Percentiles rank a stretch among this genome's conserved stretches.
phyloP scores from a whole-genome alignment of 1,140 invertebrate genomes.

The Pygmarrhopalites habei region DNA sequence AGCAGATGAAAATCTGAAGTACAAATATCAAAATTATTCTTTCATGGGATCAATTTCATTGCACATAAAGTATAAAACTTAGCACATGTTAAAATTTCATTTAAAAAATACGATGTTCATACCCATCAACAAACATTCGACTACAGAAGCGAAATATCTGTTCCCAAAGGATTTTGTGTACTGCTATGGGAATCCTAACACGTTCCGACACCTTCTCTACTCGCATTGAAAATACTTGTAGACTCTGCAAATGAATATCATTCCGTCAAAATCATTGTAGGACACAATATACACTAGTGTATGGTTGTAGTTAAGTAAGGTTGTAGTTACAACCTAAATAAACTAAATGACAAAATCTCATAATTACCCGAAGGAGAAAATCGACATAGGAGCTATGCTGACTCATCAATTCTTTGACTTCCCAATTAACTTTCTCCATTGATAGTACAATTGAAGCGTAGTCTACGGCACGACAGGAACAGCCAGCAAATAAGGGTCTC shows the following conservation, averaged over 20 bases:
- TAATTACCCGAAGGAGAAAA: slow-evolving; percentile 12
- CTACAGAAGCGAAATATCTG: slow-evolving; percentile 74
- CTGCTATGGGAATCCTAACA: slow-evolving; percentile 63
- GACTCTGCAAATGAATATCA: slow-evolving; percentile 51
- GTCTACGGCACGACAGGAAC: slow-evolving; percentile 87
- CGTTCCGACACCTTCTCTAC: slow-evolving; percentile 60
- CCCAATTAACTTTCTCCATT: slow-evolving; percentile 94
- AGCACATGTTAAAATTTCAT: no score
- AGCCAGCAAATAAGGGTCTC: slow-evolving; percentile 53
- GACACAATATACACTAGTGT: no score
- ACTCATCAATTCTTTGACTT: slow-evolving; percentile 88
- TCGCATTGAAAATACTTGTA: slow-evolving; percentile 68
- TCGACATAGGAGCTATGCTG: slow-evolving; percentile 84
- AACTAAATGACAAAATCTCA: no score
- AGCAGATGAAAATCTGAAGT: slow-evolving; percentile 66
- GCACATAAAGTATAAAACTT: no score
- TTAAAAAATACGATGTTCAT: slow-evolving; percentile 39
- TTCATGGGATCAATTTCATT: no score
- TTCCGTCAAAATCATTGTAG: no score
- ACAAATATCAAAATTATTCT: slow-evolving; percentile 14
- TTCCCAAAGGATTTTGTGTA: slow-evolving; percentile 67
- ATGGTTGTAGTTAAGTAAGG: no score
- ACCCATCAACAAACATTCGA: slow-evolving; percentile 86
- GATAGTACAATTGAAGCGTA: slow-evolving; percentile 64
- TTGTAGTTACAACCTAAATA: no score